A percentile compares a stretch with the other conserved stretches of the same genome.
Evolutionary conservation across 1,140 invertebrate genomes (phyloP).

Genomic region (Drosophila albomicans): DNA sequence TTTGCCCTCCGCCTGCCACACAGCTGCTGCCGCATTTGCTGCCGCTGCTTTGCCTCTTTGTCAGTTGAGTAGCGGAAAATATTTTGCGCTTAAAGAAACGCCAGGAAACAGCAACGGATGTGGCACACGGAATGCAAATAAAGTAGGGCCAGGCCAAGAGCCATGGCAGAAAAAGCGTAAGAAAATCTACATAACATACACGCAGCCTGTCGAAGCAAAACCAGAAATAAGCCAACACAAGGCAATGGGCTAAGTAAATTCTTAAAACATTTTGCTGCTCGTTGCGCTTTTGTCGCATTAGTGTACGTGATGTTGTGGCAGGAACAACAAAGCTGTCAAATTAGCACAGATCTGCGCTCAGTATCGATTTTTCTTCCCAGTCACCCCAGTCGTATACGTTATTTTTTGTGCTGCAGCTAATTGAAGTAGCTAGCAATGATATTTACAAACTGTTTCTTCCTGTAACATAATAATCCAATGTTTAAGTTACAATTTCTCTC

Average conservation of each 20-base stretch:
- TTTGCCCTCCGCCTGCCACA: background rate
- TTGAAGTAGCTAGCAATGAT: background rate
- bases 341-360: background rate
- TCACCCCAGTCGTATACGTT: background rate
- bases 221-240: conserved; percentile 24
- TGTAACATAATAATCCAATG: background rate
- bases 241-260: conserved; percentile 74
- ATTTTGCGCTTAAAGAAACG: conserved; percentile 80
- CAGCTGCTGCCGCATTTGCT: background rate
- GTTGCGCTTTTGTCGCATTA: conserved; percentile 84
- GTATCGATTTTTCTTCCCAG: background rate
- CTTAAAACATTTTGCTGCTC: conserved; percentile 78
- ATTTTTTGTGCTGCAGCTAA: background rate
- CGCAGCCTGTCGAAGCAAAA: conserved; percentile 38
- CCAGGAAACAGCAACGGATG: conserved; percentile 72
- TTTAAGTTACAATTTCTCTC: background rate
- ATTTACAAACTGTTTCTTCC: background rate
- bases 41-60: conserved; percentile 27
- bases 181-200: conserved; percentile 43
- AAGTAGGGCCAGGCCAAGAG: conserved; percentile 41
- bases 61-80: conserved; percentile 63
- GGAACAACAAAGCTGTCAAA: conserved; percentile 32
- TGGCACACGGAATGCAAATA: conserved; percentile 79
- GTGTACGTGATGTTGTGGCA: conserved; percentile 73
- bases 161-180: conserved; percentile 3